phyloP scores from a whole-genome alignment of 2,888 invertebrate genomes.

The Punctoribates punctum region DNA sequence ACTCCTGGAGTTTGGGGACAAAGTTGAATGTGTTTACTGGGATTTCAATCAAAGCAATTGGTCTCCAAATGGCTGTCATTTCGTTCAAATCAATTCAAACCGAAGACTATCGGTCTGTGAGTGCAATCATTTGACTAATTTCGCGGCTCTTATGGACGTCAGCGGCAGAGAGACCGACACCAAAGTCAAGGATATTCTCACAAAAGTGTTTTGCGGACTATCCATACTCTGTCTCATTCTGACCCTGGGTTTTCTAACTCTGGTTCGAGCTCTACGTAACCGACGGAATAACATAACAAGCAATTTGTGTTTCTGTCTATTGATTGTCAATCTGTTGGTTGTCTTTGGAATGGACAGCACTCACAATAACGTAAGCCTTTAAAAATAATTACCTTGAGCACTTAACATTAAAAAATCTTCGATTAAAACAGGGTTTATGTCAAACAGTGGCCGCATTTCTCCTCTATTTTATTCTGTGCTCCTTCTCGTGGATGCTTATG shows the following conservation, averaged over 20 bases:
- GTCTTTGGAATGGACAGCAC: constrained; percentile 39
- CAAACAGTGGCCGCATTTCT: constrained; percentile 41
- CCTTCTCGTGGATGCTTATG: constrained; percentile 48
- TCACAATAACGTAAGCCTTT: constrained; percentile 34
- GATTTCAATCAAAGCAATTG: constrained; percentile 38
- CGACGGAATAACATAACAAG: constrained; percentile 45
- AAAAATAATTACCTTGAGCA: neutral
- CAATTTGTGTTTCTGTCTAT: constrained; percentile 45
- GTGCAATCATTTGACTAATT: constrained; percentile 49
- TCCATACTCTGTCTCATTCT: constrained; percentile 44
- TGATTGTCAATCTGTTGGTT: constrained; percentile 45
- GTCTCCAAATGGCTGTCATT: constrained; percentile 48
- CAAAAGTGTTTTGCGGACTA: constrained; percentile 37
- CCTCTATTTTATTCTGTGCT: constrained; percentile 44
- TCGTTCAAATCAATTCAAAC: constrained; percentile 45
- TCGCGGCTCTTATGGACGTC: constrained; percentile 49
- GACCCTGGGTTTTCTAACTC: constrained; percentile 44
- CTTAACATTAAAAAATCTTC: neutral
- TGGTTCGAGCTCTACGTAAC: constrained; percentile 43
- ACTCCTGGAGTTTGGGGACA: constrained; percentile 25
- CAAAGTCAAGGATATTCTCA: constrained; percentile 40
- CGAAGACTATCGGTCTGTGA: constrained; percentile 48
- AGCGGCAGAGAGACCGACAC: constrained; percentile 37
- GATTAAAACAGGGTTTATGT: constrained; percentile 41
- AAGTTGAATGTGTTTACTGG: constrained; percentile 40